Conservation (phyloP, 2,797 vertebrate species). For the Glossophaga mutica region DNA sequence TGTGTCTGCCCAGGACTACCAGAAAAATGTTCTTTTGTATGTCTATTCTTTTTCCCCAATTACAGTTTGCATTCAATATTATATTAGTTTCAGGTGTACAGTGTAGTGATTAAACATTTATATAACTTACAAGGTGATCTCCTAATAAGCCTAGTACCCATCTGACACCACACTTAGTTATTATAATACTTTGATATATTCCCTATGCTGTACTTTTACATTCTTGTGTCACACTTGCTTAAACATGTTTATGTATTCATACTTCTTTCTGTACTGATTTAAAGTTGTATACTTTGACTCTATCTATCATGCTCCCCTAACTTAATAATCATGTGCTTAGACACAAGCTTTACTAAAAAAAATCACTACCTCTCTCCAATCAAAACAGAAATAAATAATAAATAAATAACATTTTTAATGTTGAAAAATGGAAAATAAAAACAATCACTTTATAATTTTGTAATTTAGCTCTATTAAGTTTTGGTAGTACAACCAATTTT, state of each 20-base stretch:
- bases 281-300: neutral
- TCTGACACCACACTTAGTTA: no score
- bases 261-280: neutral
- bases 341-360: neutral
- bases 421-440: neutral
- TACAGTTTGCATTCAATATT: neutral
- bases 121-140: no score
- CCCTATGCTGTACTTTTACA: neutral
- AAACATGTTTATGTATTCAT: neutral
- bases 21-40: neutral
- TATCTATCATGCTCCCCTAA: neutral
- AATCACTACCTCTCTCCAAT: neutral
- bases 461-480: neutral
- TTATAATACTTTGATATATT: no score
- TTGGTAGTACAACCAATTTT: neutral
- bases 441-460: neutral
- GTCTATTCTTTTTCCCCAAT: neutral
- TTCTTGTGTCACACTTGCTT: neutral
- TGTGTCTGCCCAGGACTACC: neutral
- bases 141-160: no score
- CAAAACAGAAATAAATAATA: neutral
- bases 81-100: neutral
- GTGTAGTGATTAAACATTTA: no score
- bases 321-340: neutral
- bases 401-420: neutral